Conservation (phyloP, 2,888 invertebrate genomes). For the Temnothorax unifasciatus region DNA sequence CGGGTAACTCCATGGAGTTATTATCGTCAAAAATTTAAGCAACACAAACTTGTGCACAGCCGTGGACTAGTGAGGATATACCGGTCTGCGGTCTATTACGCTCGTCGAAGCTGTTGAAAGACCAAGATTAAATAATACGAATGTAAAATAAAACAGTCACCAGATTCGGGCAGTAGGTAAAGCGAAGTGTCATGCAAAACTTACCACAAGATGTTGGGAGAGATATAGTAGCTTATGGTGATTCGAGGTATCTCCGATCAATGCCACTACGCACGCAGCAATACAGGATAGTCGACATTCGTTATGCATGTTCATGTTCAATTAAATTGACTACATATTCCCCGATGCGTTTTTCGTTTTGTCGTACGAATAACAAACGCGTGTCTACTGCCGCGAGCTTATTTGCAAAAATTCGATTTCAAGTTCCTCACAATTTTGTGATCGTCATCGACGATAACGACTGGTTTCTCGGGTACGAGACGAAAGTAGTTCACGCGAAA, state of each 20-base stretch:
- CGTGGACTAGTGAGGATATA: slow-evolving; percentile 23
- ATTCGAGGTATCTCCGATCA: slow-evolving; percentile 88
- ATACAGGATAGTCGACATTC: slow-evolving; percentile 76
- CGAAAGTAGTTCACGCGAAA: neutral
- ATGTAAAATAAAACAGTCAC: slow-evolving; percentile 15
- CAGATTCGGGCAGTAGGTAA: slow-evolving; percentile 13
- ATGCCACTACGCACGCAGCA: slow-evolving; percentile 86
- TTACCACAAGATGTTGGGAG: slow-evolving; percentile 88
- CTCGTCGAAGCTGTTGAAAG: slow-evolving; percentile 52
- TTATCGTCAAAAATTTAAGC: slow-evolving; percentile 9
- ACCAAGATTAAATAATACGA: slow-evolving; percentile 38
- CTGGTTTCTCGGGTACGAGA: neutral
- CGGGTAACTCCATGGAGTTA: neutral
- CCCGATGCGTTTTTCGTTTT: neutral
- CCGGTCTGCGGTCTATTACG: slow-evolving; percentile 62
- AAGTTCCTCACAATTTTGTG: neutral
- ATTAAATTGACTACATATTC: slow-evolving; percentile 33
- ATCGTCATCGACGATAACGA: neutral
- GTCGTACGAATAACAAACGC: slow-evolving; percentile 7
- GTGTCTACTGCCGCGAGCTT: neutral
- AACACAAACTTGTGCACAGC: slow-evolving; percentile 42
- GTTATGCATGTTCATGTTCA: slow-evolving; percentile 76
- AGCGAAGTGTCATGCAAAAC: slow-evolving; percentile 84
- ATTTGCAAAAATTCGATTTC: slow-evolving; percentile 8
- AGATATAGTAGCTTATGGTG: slow-evolving; percentile 88